A percentile compares a stretch with the other conserved stretches of the same genome.
phyloP scores from a whole-genome alignment of 2,888 invertebrate species.

The Mayetiola destructor region DNA sequence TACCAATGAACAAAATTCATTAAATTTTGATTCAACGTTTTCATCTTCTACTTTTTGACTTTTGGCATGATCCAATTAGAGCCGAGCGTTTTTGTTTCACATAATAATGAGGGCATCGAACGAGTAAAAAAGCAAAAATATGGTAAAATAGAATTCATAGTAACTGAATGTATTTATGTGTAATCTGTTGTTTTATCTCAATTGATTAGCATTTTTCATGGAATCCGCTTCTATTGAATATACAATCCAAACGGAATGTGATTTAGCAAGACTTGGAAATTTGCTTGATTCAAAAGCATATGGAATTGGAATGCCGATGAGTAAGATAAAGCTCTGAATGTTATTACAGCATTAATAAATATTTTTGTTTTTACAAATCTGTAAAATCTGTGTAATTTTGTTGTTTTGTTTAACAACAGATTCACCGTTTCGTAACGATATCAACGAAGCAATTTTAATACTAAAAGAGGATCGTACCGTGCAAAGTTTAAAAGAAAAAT shows the following conservation, averaged over 20 bases:
- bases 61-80: too few species aligned
- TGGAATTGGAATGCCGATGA: constrained; percentile 79
- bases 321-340: constrained; percentile 42
- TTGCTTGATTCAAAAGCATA: constrained; percentile 78
- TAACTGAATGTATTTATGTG: constrained; percentile 41
- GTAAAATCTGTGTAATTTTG: too few species aligned
- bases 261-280: constrained; percentile 62
- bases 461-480: constrained; percentile 80
- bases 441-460: constrained; percentile 77
- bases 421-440: constrained; percentile 58
- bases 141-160: too few species aligned
- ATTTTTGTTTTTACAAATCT: constrained; percentile 8
- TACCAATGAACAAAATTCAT: too few species aligned
- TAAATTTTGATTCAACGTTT: too few species aligned
- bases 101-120: constrained; percentile 71
- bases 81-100: constrained; percentile 63
- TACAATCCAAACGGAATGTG: constrained; percentile 64
- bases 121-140: too few species aligned
- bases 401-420: constrained; percentile 46
- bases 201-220: constrained; percentile 92
- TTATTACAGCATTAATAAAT: neutral
- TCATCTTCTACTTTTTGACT: too few species aligned
- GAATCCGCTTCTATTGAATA: constrained; percentile 92
- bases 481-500: constrained; percentile 67
- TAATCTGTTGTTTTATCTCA: too few species aligned